Evolutionary conservation across 2,113 vertebrate species (phyloP), one percentile per base, ranked within the genome.

Genomic region (Erpornis zantholeuca): DNA sequence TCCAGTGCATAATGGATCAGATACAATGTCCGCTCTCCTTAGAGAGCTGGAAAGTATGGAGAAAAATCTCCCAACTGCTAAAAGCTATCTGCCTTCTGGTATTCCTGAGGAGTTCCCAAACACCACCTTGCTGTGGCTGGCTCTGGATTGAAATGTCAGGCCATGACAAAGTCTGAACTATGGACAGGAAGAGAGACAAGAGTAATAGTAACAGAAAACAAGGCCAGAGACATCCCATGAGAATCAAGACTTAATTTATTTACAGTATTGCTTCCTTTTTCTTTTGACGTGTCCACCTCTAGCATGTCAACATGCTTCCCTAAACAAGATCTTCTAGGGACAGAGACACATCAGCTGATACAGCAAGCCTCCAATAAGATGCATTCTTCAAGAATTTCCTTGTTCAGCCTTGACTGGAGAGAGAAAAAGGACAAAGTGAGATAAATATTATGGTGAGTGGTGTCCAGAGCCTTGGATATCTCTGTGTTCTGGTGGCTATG

Each of bases 201-300:
- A 7, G 0, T 18, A 36, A 33, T 38, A 84, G 33, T 35, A 85
- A 60, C 3, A 85, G 61, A 87, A 94, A 60, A 49, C 56, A 69
- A 94, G 10, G 18, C 25, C 49, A 88, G 53, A 90, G 14, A 38
- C 66, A 86, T 29, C 14, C 65, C 49, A 78, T 85, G 63, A 93
- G 45, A 82, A 82, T 69, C 28, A 59, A 80, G 20, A 53, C 11
- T 94, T 86, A 33, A 86, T 97, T 96, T 96, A 97, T 95, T 97
- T 82, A 42, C 6, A 72, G 9, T 7, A 23, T 72, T 84, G 49
- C 53, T 93, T 85, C 25, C 9, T 61, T 80, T 84, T 44, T 29
- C 25, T 49, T 59, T 49, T 72, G 53, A 93, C 20, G 40, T 45
- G 20, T 93, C 50, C 22, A 53, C 24, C 33, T 80, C 61, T 54